Evolutionary conservation across 2,888 invertebrate species (phyloP), one percentile per base, ranked within the genome.

Genomic region (Steromphala cineraria): DNA sequence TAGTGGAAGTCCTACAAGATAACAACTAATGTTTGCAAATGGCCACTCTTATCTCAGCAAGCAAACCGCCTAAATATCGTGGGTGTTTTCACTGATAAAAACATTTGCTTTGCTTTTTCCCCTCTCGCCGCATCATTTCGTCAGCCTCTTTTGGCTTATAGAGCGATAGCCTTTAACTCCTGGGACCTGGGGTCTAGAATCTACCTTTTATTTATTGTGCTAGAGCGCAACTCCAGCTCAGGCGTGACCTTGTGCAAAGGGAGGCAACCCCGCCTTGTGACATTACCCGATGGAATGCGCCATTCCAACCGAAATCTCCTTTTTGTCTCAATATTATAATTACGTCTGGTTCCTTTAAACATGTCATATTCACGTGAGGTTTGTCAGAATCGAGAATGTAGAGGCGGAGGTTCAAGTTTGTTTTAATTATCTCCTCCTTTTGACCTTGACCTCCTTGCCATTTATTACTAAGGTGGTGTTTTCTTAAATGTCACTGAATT

Each of bases 21-120:
- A 71, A n/a, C 71, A 10, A 40, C 71, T 67, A 67, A 67, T 67
- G 67, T 36, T 67, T 67, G 67, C 67, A 67, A 67, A 67, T 67
- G 67, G 67, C 67, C 31, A n/a, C 5, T 36, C 36, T 71, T 71
- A 71, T 71, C 71, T 36, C 36, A 36, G 19, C 36, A 19, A 71
- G 71, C 71, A 71, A 71, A 71, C 71, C 71, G 31, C 40, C 71
- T 71, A 71, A 71, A 71, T 71, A 71, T 71, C 40, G 71, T 71
- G 71, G 71, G 71, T 71, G 71, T 71, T 71, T 71, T 71, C 71
- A 71, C 71, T 71, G 71, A 71, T 71, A 71, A 71, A 71, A 36
- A 71, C 71, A 40, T 71, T 71, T 71, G 40, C 36, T 19, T 71
- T 71, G 71, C 17, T 71, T 62, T 71, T 71, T 71, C 71, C 36